Percentiles rank a stretch among this genome's conserved stretches.
These are phyloP conservation scores for Petrocephalus schoutedeni DNA, from an alignment of 2,797 vertebrate genomes.

Conservation along the genomic window DNA sequence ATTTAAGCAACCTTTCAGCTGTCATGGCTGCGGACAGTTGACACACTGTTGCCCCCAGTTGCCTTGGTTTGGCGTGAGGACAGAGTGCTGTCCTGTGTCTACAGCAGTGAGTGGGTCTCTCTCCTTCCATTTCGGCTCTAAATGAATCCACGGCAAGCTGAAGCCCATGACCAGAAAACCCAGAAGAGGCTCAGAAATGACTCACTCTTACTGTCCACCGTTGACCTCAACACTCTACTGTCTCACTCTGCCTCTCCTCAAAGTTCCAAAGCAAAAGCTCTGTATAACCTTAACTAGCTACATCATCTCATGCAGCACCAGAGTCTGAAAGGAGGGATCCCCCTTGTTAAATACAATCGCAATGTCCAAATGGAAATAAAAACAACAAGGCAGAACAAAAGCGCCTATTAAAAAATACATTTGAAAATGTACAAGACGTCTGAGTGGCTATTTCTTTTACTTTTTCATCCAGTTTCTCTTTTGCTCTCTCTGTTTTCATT, in stretches of 20 bases:
- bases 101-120: neutral
- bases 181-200: conserved; percentile 1
- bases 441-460: neutral
- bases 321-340: neutral
- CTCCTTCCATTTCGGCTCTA: neutral
- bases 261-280: neutral
- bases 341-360: neutral
- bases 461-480: neutral
- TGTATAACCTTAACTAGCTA: neutral
- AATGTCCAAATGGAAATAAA: neutral
- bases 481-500: neutral
- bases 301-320: neutral
- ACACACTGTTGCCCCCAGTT: neutral
- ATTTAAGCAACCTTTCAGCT: neutral
- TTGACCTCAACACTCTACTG: neutral
- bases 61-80: neutral
- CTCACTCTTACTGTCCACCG: neutral
- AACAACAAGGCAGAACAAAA: neutral
- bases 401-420: neutral
- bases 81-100: neutral
- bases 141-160: neutral
- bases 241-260: neutral
- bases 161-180: neutral
- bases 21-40: neutral
- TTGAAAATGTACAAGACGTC: neutral